Conservation (phyloP, 2,113 vertebrate species). For the Dissostichus mawsoni region DNA sequence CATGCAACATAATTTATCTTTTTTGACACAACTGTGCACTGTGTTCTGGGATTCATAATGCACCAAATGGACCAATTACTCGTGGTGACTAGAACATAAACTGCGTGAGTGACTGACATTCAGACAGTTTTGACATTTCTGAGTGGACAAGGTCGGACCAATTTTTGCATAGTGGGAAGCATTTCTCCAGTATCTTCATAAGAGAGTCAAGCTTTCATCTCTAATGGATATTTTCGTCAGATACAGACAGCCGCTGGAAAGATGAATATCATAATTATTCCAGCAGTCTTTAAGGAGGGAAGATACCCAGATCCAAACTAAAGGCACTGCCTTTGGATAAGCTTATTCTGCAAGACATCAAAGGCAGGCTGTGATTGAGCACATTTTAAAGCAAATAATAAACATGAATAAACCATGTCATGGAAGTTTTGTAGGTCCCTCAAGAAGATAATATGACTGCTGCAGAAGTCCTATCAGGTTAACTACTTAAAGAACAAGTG, state of each 20-base stretch:
- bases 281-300: slow-evolving; percentile 61
- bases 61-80: slow-evolving; percentile 27
- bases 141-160: slow-evolving; percentile 30
- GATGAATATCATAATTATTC: slow-evolving; percentile 81
- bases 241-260: slow-evolving; percentile 65
- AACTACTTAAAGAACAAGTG: slow-evolving; percentile 16
- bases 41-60: slow-evolving; percentile 11
- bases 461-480: slow-evolving; percentile 37
- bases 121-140: slow-evolving; percentile 17
- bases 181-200: slow-evolving; percentile 25
- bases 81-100: slow-evolving; percentile 6
- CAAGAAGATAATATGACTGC: slow-evolving; percentile 54
- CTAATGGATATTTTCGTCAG: slow-evolving; percentile 65
- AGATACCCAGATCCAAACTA: slow-evolving; percentile 60
- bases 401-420: slow-evolving; percentile 79
- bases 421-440: slow-evolving; percentile 60
- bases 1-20: no score
- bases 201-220: slow-evolving; percentile 66
- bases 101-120: slow-evolving; percentile 22
- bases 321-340: slow-evolving; percentile 67
- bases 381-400: slow-evolving; percentile 76
- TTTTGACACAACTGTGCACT: slow-evolving; percentile 3
- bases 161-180: slow-evolving; percentile 18
- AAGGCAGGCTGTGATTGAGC: slow-evolving; percentile 69
- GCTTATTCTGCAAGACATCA: slow-evolving; percentile 73